A percentile compares a stretch with the other conserved stretches of the same genome.
These are phyloP conservation scores for Canis aureus DNA, from an alignment of 2,113 vertebrate species.

Conservation along the genomic window DNA sequence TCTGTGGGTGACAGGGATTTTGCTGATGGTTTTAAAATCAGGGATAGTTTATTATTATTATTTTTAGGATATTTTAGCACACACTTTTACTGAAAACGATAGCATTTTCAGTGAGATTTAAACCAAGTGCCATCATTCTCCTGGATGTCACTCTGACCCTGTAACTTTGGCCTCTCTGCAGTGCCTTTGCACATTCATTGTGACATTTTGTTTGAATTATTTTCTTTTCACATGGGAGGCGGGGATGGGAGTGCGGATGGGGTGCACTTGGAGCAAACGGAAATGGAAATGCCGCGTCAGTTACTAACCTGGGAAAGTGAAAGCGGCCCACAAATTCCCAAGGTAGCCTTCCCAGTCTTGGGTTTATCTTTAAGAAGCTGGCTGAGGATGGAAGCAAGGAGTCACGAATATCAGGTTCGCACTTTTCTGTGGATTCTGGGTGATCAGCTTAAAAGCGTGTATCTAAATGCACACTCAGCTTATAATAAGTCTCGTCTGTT, in stretches of 20 bases:
- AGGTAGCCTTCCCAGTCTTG: not conserved
- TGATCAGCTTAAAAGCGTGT: not conserved
- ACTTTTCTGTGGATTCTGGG: not conserved
- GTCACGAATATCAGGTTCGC: not conserved
- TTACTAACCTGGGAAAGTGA: not conserved
- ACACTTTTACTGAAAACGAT: not conserved
- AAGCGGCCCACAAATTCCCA: not conserved
- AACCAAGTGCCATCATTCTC: not conserved
- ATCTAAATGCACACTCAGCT: not conserved
- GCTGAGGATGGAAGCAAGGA: not conserved
- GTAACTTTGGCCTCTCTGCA: not conserved
- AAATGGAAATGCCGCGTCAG: not conserved
- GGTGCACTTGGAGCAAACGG: too few relatives aligned
- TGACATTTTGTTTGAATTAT: not conserved
- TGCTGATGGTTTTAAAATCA: conserved; percentile 64
- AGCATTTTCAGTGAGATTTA: conserved; percentile 22
- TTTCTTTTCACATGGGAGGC: not conserved
- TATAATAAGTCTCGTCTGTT: not conserved
- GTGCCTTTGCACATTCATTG: not conserved
- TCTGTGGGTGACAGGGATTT: conserved; percentile 42
- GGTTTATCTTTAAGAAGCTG: not conserved
- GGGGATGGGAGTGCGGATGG: not conserved
- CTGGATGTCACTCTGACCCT: not conserved
- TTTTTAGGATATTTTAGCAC: not conserved
- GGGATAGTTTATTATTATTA: not conserved